These are phyloP conservation scores for Scleropages formosus DNA, from an alignment of 2,797 vertebrate species.

Conservation along the genomic window DNA sequence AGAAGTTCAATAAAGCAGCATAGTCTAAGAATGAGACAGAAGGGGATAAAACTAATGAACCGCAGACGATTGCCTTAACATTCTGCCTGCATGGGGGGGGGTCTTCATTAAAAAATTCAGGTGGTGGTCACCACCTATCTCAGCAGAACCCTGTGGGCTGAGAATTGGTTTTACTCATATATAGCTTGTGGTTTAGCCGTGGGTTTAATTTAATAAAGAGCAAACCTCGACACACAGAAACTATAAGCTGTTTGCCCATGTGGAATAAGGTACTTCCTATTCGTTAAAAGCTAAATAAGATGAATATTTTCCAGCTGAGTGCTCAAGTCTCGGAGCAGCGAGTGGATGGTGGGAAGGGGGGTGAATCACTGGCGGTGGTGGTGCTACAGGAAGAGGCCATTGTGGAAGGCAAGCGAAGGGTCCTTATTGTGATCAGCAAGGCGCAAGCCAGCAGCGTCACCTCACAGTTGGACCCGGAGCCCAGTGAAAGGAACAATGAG, in stretches of 20 bases:
- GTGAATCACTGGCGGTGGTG: not conserved
- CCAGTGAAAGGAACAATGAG: too few species aligned
- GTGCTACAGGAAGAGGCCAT: not conserved
- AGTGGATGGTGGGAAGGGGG: not conserved
- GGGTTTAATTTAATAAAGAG: constrained; percentile 23
- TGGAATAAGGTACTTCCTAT: constrained; percentile 12
- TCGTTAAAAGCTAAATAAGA: constrained; percentile 16
- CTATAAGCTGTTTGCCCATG: not conserved
- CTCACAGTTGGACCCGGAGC: too few species aligned
- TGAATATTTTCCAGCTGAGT: constrained; percentile 23
- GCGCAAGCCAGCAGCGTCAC: too few species aligned
- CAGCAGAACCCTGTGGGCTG: too few species aligned
- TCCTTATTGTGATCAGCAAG: not conserved
- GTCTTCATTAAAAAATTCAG: too few species aligned
- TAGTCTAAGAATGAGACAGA: too few species aligned
- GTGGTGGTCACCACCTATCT: too few species aligned
- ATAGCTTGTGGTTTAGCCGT: not conserved
- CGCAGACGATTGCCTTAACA: too few species aligned
- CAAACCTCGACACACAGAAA: too few species aligned
- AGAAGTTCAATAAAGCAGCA: too few species aligned
- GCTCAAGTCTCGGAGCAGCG: not conserved
- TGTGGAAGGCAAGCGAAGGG: not conserved
- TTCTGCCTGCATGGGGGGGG: too few species aligned
- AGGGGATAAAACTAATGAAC: too few species aligned
- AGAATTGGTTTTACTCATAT: not conserved